Evolutionary conservation across 2,888 invertebrate species (phyloP), one percentile per base, ranked within the genome.

Genomic region (Catocala sponsa): DNA sequence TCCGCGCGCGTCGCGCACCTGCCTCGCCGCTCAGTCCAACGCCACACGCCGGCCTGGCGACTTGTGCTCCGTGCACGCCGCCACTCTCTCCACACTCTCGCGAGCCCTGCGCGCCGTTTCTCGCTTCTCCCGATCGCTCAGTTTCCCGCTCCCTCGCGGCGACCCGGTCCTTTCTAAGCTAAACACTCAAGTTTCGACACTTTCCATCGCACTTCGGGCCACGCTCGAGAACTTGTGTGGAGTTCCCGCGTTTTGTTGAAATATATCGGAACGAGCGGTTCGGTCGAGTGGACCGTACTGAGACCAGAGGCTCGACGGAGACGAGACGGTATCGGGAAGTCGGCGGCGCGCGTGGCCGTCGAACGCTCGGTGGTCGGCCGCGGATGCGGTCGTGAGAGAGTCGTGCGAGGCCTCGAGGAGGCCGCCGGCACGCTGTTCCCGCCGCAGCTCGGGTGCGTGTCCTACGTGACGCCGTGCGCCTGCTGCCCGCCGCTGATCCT

Each of bases 351-450:
- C 68, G 87, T 85, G 68, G 88, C 91, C 91, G 94, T 92, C 90
- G 89, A 85, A 81, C 83, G 86, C 77, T 86, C 77, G 87, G 84
- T 85, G 86, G 88, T 89, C 88, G 90, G 92, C 92, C 90, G 93
- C 82, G 90, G 88, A 92, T 93, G 94, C 92, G 93, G 91, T 92
- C 91, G 91, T 93, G 82, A 92, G 91, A 91, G 87, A 89, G 89
- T 89, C 78, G 90, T 88, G 86, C 87, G 84, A 91, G 94, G 94
- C 94, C 94, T 94, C 94, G 74, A 83, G 89, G 94, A 94, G 94
- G 94, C 93, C 94, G 94, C 93, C 94, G 92, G 86, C 94, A 94
- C 94, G 93, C 94, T 94, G 94, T 94, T 94, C 92, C 91, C 94
- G 90, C 94, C 94, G 94, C 94, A 93, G 94, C 91, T 93, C 79